A percentile compares a stretch with the other conserved stretches of the same genome.
phyloP scores from a whole-genome alignment of 2,113 vertebrate genomes.

The human (Homo sapiens) region GRCh38 chr6:46673501-46674000 shows the following conservation, averaged over 20 bases:
- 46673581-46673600: neutral
- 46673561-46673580: neutral
- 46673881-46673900: neutral
- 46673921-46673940: neutral
- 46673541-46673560: neutral
- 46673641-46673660: neutral
- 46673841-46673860: neutral
- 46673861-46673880: neutral
- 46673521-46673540: neutral
- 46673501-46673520: neutral
- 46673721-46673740: neutral
- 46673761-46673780: neutral
- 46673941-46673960: neutral
- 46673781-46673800: neutral
- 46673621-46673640: neutral
- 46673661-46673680: neutral
- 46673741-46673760: neutral
- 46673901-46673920: neutral
- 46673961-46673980: neutral
- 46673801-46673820: neutral
- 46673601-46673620: neutral
- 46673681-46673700: neutral
- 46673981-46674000: neutral
- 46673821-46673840: neutral
- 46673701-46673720: neutral